Evolutionary conservation across 1,140 invertebrate genomes (phyloP).

Genomic region (Cydia amplana): DNA sequence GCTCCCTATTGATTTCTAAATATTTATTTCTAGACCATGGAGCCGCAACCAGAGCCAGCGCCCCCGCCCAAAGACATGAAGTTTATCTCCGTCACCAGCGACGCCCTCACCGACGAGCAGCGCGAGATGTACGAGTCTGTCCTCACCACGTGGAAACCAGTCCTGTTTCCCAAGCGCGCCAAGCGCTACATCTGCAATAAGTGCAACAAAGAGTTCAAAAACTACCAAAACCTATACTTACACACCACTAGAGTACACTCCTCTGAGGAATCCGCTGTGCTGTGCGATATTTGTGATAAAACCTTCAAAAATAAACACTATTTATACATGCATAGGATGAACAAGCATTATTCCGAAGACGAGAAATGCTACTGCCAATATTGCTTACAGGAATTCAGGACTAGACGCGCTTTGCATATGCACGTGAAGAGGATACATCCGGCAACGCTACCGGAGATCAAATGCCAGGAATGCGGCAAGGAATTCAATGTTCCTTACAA

Average conservation of each 20-base stretch:
- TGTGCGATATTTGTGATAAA: constrained; percentile 70
- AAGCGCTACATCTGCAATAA: constrained; percentile 69
- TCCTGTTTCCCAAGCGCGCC: constrained; percentile 60
- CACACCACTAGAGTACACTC: constrained; percentile 71
- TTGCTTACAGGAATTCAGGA: constrained; percentile 69
- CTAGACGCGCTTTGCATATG: constrained; percentile 63
- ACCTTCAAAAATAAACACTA: constrained; percentile 75
- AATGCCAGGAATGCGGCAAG: constrained; percentile 67
- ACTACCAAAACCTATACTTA: constrained; percentile 70
- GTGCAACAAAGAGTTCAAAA: constrained; percentile 73
- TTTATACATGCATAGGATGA: constrained; percentile 74
- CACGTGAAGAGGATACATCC: constrained; percentile 68
- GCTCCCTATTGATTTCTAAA: no score
- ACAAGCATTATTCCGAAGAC: constrained; percentile 68
- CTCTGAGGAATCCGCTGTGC: constrained; percentile 62
- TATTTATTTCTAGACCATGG: constrained; percentile 5
- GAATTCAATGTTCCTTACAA: constrained; percentile 69
- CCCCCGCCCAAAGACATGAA: constrained; percentile 46
- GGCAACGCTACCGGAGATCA: constrained; percentile 62
- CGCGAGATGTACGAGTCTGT: constrained; percentile 71
- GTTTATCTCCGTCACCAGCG: constrained; percentile 64
- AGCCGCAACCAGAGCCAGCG: constrained; percentile 31
- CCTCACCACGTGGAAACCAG: constrained; percentile 68
- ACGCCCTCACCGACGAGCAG: constrained; percentile 61
- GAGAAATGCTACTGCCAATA: constrained; percentile 72